Base-by-base conservation (phyloP, 2,113 vertebrate species). In the Hylia prasina region DNA sequence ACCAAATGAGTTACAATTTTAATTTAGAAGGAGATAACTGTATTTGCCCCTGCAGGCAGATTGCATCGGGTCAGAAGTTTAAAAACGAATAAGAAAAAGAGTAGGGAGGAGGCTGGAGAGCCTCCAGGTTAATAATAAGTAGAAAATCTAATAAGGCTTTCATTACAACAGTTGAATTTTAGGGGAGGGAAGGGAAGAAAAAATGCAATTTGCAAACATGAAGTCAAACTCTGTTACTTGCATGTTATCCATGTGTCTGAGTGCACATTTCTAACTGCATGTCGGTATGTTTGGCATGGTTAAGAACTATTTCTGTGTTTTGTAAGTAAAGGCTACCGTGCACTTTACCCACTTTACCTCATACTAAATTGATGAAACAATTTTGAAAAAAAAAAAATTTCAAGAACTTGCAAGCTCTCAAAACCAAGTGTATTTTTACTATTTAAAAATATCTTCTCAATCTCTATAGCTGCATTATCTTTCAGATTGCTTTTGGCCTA, bases 181-280 rank as follows among this genome's bases (percentile, higher is more conserved):
- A 73, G 71, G 42, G 75, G 78, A 37, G 73, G 85, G 42, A 44
- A 69, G 27, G 30, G 30, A n/a, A 97, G 98, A 98, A 98, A 98
- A 99, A 99, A 99, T 98, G 98, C 98, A 99, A 99, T 99, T 99
- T 99, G 98, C 98, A 98, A 98, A 98, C 98, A 98, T 98, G 97
- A 98, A 98, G 98, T 98, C 97, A 97, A 97, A 98, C 64, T 98
- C 98, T 89, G 94, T 89, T 84, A 75, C 71, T 94, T 89, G 81
- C 91, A 64, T 88, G 82, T 2, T 3, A 28, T 82, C 78, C 37
- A 4, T 54, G 48, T 28, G 21, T 86, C 17, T 63, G 19, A 89
- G 25, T 42, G 39, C 50, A 28, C 12, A 35, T 65, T 75, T 7
- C 16, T 80, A 7, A 39, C 22, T 69, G 45, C 37, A 66, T 10